phyloP scores from a whole-genome alignment of 2,888 invertebrate species.

The Sisyra nigra region DNA sequence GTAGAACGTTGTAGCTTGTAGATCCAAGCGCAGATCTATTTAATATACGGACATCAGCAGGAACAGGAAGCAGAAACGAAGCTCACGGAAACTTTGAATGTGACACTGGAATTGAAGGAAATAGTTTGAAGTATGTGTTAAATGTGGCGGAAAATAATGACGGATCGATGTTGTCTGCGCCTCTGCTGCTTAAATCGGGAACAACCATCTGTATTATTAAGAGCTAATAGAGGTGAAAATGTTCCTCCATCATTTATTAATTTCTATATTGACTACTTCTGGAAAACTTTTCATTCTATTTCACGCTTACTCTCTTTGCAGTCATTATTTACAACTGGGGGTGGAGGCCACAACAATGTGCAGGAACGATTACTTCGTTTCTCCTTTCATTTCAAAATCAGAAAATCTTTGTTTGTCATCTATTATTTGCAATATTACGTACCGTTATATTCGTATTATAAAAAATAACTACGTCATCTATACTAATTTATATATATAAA shows the following conservation, averaged over 20 bases:
- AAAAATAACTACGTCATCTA: background rate
- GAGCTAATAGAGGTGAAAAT: conserved; percentile 25
- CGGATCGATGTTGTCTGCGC: conserved; percentile 30
- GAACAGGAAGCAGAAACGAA: too few relatives aligned
- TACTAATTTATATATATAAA: too few relatives aligned
- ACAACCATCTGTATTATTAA: conserved; percentile 15
- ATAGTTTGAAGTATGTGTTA: conserved; percentile 31
- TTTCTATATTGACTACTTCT: conserved; percentile 18
- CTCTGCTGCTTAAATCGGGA: background rate
- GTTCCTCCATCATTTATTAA: conserved; percentile 26
- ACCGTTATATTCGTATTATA: background rate
- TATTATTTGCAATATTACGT: background rate
- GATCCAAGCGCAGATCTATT: too few relatives aligned
- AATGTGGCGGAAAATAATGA: conserved; percentile 35
- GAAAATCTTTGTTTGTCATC: background rate
- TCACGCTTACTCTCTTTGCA: background rate
- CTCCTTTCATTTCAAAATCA: background rate
- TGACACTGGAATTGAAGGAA: conserved; percentile 15
- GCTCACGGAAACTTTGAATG: conserved; percentile 4
- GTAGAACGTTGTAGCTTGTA: too few relatives aligned
- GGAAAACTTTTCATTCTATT: too few relatives aligned
- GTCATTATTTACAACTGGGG: background rate
- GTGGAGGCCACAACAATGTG: background rate
- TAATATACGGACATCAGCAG: too few relatives aligned
- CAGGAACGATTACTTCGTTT: too few relatives aligned